Evolutionary conservation across 2,888 invertebrate genomes (phyloP).

Genomic region (Lycophotia porphyrea): DNA sequence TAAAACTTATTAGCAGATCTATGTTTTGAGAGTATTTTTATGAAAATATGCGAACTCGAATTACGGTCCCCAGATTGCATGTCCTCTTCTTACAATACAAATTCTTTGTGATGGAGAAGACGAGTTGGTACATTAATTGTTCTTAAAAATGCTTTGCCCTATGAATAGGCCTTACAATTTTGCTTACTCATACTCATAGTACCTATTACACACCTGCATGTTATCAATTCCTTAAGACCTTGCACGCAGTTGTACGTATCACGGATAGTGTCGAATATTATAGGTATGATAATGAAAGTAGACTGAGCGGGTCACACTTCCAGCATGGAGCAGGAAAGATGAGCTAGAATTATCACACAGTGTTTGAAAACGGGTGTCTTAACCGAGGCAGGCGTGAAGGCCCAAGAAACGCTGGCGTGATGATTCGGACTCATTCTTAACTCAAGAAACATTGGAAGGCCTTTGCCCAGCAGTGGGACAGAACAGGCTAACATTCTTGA

Average conservation of each 20-base stretch:
- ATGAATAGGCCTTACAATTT: neutral
- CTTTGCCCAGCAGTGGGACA: neutral
- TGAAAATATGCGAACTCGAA: neutral
- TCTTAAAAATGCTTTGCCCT: neutral
- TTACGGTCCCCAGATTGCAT: neutral
- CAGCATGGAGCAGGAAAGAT: neutral
- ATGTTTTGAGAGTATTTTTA: neutral
- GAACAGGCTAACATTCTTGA: neutral
- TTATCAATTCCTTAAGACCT: neutral
- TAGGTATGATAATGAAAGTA: neutral
- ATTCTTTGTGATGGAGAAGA: neutral
- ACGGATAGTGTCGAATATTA: neutral
- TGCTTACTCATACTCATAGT: neutral
- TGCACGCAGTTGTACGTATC: neutral
- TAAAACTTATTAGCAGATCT: neutral
- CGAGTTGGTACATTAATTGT: neutral
- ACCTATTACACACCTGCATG: conserved; percentile 1
- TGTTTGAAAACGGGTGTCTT: neutral
- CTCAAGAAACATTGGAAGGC: neutral
- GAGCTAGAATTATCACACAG: neutral
- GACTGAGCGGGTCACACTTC: neutral
- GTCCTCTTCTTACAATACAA: neutral
- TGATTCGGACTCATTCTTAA: neutral
- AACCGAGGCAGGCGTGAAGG: neutral
- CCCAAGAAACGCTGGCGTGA: neutral